These are phyloP conservation scores for Siphlonurus alternatus DNA, from an alignment of 2,888 invertebrate species.

Conservation along the genomic window DNA sequence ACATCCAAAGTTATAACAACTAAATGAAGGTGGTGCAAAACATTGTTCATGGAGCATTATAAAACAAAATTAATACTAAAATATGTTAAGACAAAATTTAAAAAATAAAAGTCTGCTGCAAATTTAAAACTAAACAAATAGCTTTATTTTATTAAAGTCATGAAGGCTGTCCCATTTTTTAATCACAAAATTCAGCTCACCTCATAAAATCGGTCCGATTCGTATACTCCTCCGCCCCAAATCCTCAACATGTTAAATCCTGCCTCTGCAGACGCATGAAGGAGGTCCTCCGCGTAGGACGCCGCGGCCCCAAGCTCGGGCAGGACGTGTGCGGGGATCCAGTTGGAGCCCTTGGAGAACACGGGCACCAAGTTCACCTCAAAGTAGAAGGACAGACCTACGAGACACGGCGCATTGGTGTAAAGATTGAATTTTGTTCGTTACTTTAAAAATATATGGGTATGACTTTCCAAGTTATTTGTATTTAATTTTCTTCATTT, in stretches of 20 bases:
- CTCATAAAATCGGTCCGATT: slow-evolving; percentile 75
- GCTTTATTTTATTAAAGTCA: neutral
- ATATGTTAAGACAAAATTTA: too few species aligned
- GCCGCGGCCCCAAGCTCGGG: slow-evolving; percentile 49
- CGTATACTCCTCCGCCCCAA: slow-evolving; percentile 98
- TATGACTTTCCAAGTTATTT: neutral
- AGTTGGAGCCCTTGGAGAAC: slow-evolving; percentile 92
- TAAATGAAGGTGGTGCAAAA: too few species aligned
- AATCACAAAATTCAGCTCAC: slow-evolving; percentile 16
- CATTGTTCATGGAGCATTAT: too few species aligned
- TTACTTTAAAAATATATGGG: neutral
- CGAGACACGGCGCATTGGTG: slow-evolving; percentile 18
- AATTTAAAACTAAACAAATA: too few species aligned
- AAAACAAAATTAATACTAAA: too few species aligned
- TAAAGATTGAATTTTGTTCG: neutral
- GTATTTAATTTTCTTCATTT: neutral
- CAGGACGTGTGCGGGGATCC: slow-evolving; percentile 75
- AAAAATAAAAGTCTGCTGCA: too few species aligned
- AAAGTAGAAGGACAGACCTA: slow-evolving; percentile 70
- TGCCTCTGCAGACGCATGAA: slow-evolving; percentile 51
- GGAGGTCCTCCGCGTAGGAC: slow-evolving; percentile 29
- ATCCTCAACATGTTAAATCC: slow-evolving; percentile 91
- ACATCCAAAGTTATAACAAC: too few species aligned
- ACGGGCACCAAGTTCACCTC: slow-evolving; percentile 68
- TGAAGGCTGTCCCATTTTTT: neutral